These are phyloP conservation scores for Theocolax elegans DNA, from an alignment of 1,140 invertebrate genomes.

Conservation along the genomic window DNA sequence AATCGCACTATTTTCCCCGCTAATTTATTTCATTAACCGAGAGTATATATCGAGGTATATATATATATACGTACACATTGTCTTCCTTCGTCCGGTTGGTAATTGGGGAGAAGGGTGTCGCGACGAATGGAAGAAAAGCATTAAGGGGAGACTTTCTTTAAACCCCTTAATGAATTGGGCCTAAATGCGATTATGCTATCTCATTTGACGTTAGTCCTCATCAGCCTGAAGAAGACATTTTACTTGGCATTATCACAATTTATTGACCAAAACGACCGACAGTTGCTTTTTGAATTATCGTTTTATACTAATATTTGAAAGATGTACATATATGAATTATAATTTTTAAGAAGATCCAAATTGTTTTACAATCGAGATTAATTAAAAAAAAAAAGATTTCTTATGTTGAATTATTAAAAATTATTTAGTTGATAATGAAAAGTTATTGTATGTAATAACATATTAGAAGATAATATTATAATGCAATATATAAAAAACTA, in stretches of 20 bases:
- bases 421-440: too few relatives aligned
- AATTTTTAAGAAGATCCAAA: too few relatives aligned
- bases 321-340: too few relatives aligned
- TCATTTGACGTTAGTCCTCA: constrained; percentile 28
- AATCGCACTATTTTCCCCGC: constrained; percentile 44
- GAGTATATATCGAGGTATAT: not conserved
- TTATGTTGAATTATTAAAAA: too few relatives aligned
- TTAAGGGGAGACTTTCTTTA: constrained; percentile 38
- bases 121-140: not conserved
- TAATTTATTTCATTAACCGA: constrained; percentile 48
- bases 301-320: too few relatives aligned
- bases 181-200: constrained; percentile 36
- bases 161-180: constrained; percentile 44
- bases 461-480: too few relatives aligned
- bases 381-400: too few relatives aligned
- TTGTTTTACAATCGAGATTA: too few relatives aligned
- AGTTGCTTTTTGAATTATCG: too few relatives aligned
- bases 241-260: not conserved
- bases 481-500: too few relatives aligned
- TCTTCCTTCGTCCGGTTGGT: not conserved
- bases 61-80: not conserved
- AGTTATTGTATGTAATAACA: too few relatives aligned
- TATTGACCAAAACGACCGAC: too few relatives aligned
- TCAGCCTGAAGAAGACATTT: constrained; percentile 1
- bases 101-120: constrained; percentile 18